Percentiles rank a stretch among this genome's conserved stretches.
phyloP scores from a whole-genome alignment of 2,797 vertebrate species.

The Pangasius larnaudii region DNA sequence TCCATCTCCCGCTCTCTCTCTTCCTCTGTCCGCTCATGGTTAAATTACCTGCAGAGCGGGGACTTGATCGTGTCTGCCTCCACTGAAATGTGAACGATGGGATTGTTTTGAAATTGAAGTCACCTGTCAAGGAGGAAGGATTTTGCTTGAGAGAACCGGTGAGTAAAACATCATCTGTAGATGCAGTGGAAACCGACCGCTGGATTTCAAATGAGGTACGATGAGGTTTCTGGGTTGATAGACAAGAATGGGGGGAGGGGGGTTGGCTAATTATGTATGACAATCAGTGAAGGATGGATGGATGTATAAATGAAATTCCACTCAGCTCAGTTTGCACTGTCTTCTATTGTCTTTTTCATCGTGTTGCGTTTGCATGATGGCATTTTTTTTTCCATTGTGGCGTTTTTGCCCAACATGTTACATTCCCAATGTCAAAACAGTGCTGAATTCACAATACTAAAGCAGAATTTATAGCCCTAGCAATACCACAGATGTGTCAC shows the following conservation, averaged over 20 bases:
- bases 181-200: conserved; percentile 8
- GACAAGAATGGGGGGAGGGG: neutral
- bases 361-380: conserved; percentile 29
- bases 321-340: conserved; percentile 4
- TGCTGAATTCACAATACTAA: neutral
- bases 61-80: conserved; percentile 28
- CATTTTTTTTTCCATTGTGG: conserved; percentile 25
- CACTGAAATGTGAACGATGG: conserved; percentile 17
- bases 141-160: conserved; percentile 43
- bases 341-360: conserved; percentile 24
- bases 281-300: conserved; percentile 31
- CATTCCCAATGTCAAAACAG: conserved; percentile 24
- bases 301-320: conserved; percentile 24
- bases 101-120: conserved; percentile 38
- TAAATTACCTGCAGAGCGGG: conserved; percentile 63
- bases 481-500: conserved; percentile 23
- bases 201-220: conserved; percentile 38
- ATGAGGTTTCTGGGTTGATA: conserved; percentile 34
- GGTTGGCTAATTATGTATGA: conserved; percentile 37
- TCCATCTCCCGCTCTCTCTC: conserved; percentile 64
- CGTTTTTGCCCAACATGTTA: neutral
- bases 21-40: conserved; percentile 60
- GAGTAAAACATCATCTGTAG: conserved; percentile 43
- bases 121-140: conserved; percentile 34
- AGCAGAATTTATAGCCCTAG: neutral